Percentiles rank a stretch among this genome's conserved stretches.
These are phyloP conservation scores for Pipa parva DNA, from an alignment of 2,113 vertebrate genomes.

Conservation along the genomic window DNA sequence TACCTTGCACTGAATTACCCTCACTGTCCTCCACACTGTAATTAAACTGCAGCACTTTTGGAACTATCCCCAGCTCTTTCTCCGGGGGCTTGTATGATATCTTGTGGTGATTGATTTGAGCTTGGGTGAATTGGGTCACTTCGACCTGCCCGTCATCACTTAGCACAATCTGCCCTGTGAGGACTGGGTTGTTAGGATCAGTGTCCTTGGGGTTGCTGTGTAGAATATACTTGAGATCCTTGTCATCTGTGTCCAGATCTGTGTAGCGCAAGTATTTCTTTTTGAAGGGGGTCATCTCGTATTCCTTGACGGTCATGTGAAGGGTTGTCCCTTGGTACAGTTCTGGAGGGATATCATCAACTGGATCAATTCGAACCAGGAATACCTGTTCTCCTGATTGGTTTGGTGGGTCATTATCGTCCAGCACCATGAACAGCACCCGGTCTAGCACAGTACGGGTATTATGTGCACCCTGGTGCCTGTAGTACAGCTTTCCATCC, in stretches of 20 bases:
- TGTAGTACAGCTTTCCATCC: slow-evolving; percentile 72
- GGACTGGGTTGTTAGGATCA: slow-evolving; percentile 51
- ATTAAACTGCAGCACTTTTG: slow-evolving; percentile 54
- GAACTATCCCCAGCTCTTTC: slow-evolving; percentile 52
- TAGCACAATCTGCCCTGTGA: slow-evolving; percentile 53
- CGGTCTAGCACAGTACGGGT: slow-evolving; percentile 53
- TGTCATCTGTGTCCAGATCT: slow-evolving; percentile 54
- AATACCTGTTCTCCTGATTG: slow-evolving; percentile 58
- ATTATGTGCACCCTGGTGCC: slow-evolving; percentile 62
- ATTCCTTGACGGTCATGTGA: slow-evolving; percentile 56
- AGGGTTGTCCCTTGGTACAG: slow-evolving; percentile 54
- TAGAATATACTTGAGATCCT: slow-evolving; percentile 54
- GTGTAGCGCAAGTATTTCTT: slow-evolving; percentile 53
- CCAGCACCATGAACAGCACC: slow-evolving; percentile 68
- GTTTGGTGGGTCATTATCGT: slow-evolving; percentile 74
- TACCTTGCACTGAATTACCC: slow-evolving; percentile 49
- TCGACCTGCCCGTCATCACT: slow-evolving; percentile 43
- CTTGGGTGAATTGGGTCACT: slow-evolving; percentile 55
- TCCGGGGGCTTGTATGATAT: slow-evolving; percentile 54
- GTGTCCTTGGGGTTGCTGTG: slow-evolving; percentile 52
- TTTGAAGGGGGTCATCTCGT: slow-evolving; percentile 55
- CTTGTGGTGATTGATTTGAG: slow-evolving; percentile 57
- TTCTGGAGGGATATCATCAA: slow-evolving; percentile 51
- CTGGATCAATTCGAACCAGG: slow-evolving; percentile 47
- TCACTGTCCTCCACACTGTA: slow-evolving; percentile 56